phyloP scores from a whole-genome alignment of 2,888 invertebrate species.

The Erebia palarica region DNA sequence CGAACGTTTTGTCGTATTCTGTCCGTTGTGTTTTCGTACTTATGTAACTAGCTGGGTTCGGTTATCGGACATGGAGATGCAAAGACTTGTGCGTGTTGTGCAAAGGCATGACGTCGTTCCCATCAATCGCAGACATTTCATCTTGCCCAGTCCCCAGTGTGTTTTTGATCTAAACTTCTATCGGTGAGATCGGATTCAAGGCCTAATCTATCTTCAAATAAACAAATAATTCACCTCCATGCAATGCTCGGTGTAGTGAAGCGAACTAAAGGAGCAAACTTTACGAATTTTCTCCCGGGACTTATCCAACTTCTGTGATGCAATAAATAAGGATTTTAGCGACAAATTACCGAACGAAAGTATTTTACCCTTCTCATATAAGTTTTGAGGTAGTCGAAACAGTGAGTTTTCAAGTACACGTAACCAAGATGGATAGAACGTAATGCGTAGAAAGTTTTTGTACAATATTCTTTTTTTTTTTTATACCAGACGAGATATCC shows the following conservation, averaged over 20 bases:
- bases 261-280: slow-evolving; percentile 77
- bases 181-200: too few species aligned
- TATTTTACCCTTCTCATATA: slow-evolving; percentile 43
- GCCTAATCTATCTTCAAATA: too few species aligned
- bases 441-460: background rate
- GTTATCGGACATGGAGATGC: too few species aligned
- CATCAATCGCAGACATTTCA: too few species aligned
- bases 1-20: too few species aligned
- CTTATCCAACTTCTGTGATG: slow-evolving; percentile 77
- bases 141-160: too few species aligned
- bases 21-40: too few species aligned
- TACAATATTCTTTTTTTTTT: background rate
- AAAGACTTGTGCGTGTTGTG: too few species aligned
- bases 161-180: too few species aligned
- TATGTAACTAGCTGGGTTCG: too few species aligned
- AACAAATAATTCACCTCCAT: slow-evolving; percentile 72
- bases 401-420: background rate
- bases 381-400: background rate
- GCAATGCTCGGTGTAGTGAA: slow-evolving; percentile 76
- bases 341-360: slow-evolving; percentile 78
- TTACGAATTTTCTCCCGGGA: slow-evolving; percentile 74
- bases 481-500: too few species aligned
- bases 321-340: slow-evolving; percentile 82
- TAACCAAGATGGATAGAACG: background rate
- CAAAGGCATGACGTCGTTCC: too few species aligned